These are phyloP conservation scores for rat (Rattus norvegicus) DNA, from an alignment of 2,113 vertebrate species.

Conservation along the genomic window GRCr8 NC_086022.1:147032501-147033000, in stretches of 20 bases:
- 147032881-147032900: neutral
- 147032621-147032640: neutral
- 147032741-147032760: neutral
- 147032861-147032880: neutral
- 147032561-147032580: neutral
- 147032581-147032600: neutral
- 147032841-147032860: neutral
- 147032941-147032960: neutral
- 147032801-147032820: neutral
- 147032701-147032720: neutral
- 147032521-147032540: no score
- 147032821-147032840: neutral
- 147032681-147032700: neutral
- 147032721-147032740: neutral
- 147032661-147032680: neutral
- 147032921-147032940: neutral
- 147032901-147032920: neutral
- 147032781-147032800: neutral
- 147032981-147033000: neutral
- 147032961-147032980: rapidly evolving
- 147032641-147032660: neutral
- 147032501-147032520: neutral
- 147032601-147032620: no score
- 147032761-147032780: neutral
- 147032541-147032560: neutral